phyloP scores from a whole-genome alignment of 2,888 invertebrate genomes.

The Atrina japonica region DNA sequence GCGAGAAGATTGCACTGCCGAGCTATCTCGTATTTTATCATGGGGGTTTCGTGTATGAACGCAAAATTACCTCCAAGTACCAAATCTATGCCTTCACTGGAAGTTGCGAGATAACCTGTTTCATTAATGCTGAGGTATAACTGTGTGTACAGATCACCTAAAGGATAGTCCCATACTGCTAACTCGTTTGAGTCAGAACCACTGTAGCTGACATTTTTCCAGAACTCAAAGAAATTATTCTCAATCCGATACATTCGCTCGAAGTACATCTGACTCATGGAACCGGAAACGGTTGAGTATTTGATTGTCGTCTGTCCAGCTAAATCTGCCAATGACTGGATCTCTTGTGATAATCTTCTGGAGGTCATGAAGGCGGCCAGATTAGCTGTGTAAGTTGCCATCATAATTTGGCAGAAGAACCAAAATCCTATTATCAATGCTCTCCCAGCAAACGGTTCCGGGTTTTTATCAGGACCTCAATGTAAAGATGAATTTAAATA shows the following conservation, averaged over 20 bases:
- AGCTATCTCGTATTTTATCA: slow-evolving; percentile 61
- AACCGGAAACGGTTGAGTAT: slow-evolving; percentile 52
- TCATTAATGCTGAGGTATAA: slow-evolving; percentile 92
- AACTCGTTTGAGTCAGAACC: slow-evolving; percentile 20
- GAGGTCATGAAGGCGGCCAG: slow-evolving; percentile 79
- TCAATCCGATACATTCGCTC: slow-evolving; percentile 60
- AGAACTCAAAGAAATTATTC: slow-evolving; percentile 57
- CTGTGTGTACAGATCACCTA: slow-evolving; percentile 94
- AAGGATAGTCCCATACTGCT: slow-evolving; percentile 86
- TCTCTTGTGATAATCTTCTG: slow-evolving; percentile 90
- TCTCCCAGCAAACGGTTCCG: slow-evolving; percentile 49
- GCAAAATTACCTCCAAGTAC: slow-evolving; percentile 79
- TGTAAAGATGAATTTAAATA: background rate
- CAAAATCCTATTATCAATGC: slow-evolving; percentile 59
- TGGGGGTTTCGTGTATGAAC: slow-evolving; percentile 62
- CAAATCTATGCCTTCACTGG: slow-evolving; percentile 88
- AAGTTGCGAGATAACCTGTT: slow-evolving; percentile 87
- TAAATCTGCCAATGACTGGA: slow-evolving; percentile 91
- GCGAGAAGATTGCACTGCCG: slow-evolving; percentile 58
- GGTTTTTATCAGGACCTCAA: slow-evolving; percentile 51
- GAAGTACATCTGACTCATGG: slow-evolving; percentile 55
- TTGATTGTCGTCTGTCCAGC: slow-evolving; percentile 49
- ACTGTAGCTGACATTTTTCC: slow-evolving; percentile 65
- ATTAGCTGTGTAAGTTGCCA: slow-evolving; percentile 66
- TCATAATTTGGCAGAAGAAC: slow-evolving; percentile 63